Evolutionary conservation across 1,140 invertebrate species (phyloP).

Genomic region (Kradibia gibbosae): DNA sequence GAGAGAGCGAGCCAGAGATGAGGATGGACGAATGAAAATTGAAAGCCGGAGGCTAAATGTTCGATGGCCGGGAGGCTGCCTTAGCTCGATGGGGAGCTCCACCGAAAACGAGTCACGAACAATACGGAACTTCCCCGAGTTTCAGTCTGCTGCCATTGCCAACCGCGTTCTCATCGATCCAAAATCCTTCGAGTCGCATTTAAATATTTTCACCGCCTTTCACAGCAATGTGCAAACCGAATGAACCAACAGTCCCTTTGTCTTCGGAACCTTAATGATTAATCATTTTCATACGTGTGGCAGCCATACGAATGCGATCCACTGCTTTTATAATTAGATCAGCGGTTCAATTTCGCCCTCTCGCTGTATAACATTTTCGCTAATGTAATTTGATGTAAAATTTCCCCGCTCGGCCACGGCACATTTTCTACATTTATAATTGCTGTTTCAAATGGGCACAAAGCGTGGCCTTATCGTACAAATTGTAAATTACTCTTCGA

Average conservation of each 20-base stretch:
- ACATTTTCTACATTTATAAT: too few species aligned
- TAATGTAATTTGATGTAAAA: too few species aligned
- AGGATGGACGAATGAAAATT: slow-evolving; percentile 22
- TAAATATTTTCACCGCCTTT: slow-evolving; percentile 8
- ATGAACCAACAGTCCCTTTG: not conserved
- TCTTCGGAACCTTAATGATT: too few species aligned
- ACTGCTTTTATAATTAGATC: not conserved
- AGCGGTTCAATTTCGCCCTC: not conserved
- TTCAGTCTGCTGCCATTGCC: slow-evolving; percentile 12
- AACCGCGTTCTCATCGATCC: slow-evolving; percentile 8
- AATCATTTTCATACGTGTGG: not conserved
- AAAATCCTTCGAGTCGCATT: slow-evolving; percentile 22
- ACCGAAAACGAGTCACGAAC: slow-evolving; percentile 29
- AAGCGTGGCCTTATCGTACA: too few species aligned
- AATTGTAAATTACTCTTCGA: too few species aligned
- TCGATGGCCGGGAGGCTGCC: slow-evolving; percentile 2
- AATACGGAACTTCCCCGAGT: slow-evolving; percentile 26
- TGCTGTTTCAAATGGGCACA: too few species aligned
- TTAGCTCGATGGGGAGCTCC: slow-evolving; percentile 4
- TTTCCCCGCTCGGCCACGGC: too few species aligned
- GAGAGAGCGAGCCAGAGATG: too few species aligned
- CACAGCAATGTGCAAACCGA: slow-evolving; percentile 5
- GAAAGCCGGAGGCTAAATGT: slow-evolving; percentile 6
- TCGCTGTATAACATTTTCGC: too few species aligned
- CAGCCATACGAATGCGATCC: not conserved